Evolutionary conservation across 1,140 invertebrate genomes (phyloP).

Genomic region (Asbolus verrucosus): DNA sequence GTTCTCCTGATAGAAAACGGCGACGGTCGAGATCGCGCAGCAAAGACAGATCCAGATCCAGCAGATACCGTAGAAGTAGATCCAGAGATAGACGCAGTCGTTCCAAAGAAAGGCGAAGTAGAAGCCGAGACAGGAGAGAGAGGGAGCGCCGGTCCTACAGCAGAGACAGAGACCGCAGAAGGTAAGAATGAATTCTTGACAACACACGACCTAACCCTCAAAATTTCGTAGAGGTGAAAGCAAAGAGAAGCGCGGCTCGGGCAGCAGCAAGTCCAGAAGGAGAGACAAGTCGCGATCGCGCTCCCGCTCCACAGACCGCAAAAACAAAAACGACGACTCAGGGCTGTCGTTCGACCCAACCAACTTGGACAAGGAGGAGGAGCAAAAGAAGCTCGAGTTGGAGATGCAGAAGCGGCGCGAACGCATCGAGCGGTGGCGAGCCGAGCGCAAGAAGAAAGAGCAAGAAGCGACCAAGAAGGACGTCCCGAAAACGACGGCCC

Average conservation of each 20-base stretch:
- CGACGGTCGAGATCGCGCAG: conserved; percentile 75
- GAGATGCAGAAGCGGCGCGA: conserved; percentile 98
- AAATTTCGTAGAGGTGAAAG: conserved; percentile 66
- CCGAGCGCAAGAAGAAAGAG: conserved; percentile 88
- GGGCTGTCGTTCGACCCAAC: conserved; percentile 74
- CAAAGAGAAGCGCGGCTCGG: conserved; percentile 68
- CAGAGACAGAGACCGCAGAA: conserved; percentile 67
- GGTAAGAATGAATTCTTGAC: conserved; percentile 55
- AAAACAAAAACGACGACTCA: conserved; percentile 71
- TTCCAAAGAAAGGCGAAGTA: conserved; percentile 64
- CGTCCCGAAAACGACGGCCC: conserved; percentile 71
- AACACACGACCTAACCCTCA: conserved; percentile 20
- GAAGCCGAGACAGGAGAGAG: conserved; percentile 63
- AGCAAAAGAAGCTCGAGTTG: conserved; percentile 89
- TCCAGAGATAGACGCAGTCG: conserved; percentile 67
- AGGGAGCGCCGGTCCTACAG: conserved; percentile 61
- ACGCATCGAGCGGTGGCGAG: conserved; percentile 92
- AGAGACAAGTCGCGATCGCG: conserved; percentile 63
- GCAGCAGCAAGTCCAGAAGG: conserved; percentile 52
- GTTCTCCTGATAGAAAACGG: conserved; percentile 74
- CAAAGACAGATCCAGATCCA: conserved; percentile 67
- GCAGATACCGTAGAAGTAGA: conserved; percentile 65
- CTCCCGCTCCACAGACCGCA: conserved; percentile 66
- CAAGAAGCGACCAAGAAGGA: conserved; percentile 83
- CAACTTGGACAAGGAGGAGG: conserved; percentile 84